Conservation (phyloP, 2,113 vertebrate species). For the Laticauda colubrina region DNA sequence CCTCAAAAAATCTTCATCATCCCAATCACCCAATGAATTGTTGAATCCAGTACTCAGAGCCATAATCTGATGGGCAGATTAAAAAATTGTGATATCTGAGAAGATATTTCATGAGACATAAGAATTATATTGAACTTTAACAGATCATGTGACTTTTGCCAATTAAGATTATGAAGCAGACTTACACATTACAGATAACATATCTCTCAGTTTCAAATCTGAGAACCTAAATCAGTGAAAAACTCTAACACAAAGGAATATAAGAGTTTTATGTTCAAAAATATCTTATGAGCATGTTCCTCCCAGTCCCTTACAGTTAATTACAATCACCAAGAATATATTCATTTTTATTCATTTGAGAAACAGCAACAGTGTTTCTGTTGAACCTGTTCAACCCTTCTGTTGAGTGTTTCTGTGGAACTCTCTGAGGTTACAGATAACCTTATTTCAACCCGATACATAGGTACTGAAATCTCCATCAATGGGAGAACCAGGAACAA, state of each 20-base stretch:
- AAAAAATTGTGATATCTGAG: background rate
- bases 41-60: background rate
- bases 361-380: background rate
- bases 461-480: background rate
- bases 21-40: background rate
- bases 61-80: background rate
- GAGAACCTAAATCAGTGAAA: background rate
- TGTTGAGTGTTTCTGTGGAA: background rate
- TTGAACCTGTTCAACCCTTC: too few species aligned
- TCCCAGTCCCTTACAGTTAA: background rate
- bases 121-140: background rate
- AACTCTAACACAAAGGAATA: background rate
- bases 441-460: background rate
- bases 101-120: background rate
- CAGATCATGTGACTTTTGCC: background rate
- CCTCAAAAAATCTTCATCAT: background rate
- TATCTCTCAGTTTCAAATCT: background rate
- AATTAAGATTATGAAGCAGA: background rate
- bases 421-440: background rate
- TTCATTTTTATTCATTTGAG: background rate
- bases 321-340: background rate
- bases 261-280: background rate
- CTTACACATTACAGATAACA: background rate
- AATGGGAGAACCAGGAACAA: background rate
- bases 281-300: background rate